These are phyloP conservation scores for Campylomormyrus tamandua DNA, from an alignment of 2,113 vertebrate genomes.

Conservation along the genomic window DNA sequence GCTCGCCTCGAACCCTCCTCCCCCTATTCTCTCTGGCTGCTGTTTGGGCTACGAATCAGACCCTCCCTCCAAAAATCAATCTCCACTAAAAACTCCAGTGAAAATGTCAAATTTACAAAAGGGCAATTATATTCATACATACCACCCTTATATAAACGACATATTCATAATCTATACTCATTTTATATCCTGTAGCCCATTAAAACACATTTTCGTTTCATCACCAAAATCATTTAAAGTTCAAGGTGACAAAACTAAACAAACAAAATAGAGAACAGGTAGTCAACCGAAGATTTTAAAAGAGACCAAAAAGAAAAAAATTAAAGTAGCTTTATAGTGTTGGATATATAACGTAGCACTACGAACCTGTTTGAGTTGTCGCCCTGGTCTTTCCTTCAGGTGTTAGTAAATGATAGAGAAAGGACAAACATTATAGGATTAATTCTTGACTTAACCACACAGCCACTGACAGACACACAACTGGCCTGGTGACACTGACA, in stretches of 20 bases:
- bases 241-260: neutral
- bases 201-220: neutral
- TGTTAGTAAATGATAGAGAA: slow-evolving; percentile 57
- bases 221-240: neutral
- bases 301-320: neutral
- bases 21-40: neutral
- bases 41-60: neutral
- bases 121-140: neutral
- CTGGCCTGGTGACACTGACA: slow-evolving; percentile 10
- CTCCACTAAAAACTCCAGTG: neutral
- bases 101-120: neutral
- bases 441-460: slow-evolving; percentile 15
- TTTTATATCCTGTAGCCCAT: neutral
- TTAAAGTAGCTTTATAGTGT: neutral
- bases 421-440: slow-evolving; percentile 29
- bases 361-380: slow-evolving; percentile 82
- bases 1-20: neutral
- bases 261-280: neutral
- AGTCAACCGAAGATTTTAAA: neutral
- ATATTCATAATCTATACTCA: neutral
- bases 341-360: slow-evolving; percentile 49
- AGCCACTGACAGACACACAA: neutral
- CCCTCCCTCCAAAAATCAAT: neutral
- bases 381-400: slow-evolving; percentile 84
- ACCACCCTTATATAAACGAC: neutral